Conservation (phyloP, 2,888 invertebrate species). For the Anorthoa munda region DNA sequence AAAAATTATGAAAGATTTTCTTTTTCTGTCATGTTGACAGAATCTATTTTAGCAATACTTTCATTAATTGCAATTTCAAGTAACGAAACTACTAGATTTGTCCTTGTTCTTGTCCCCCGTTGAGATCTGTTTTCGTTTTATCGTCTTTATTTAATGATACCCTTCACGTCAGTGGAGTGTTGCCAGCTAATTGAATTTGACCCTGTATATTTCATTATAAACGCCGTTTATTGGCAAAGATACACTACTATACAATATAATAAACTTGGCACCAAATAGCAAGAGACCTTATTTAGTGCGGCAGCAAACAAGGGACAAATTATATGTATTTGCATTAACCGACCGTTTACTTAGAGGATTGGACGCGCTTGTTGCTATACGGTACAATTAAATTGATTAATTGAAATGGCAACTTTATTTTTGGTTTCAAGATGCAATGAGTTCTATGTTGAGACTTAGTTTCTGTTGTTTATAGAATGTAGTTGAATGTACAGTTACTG, state of each 20-base stretch:
- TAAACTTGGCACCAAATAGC: slow-evolving; percentile 36
- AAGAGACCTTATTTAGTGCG: slow-evolving; percentile 37
- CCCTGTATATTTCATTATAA: no score
- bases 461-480: neutral
- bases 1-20: no score
- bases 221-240: neutral
- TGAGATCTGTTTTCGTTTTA: no score
- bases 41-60: no score
- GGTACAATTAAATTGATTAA: slow-evolving; percentile 45
- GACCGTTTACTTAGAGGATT: slow-evolving; percentile 62
- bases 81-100: no score
- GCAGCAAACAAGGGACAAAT: slow-evolving; percentile 42
- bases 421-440: neutral
- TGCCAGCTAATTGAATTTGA: no score
- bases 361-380: slow-evolving; percentile 39
- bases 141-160: no score
- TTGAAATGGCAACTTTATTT: slow-evolving; percentile 45
- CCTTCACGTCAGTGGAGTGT: no score
- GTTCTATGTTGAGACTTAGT: neutral
- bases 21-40: no score
- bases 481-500: neutral
- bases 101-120: no score
- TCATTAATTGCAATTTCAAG: no score
- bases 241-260: neutral
- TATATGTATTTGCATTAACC: slow-evolving; percentile 56